Percentiles rank a stretch among this genome's conserved stretches.
These are phyloP conservation scores for Phaethon lepturus DNA, from an alignment of 2,113 vertebrate genomes.

Conservation along the genomic window DNA sequence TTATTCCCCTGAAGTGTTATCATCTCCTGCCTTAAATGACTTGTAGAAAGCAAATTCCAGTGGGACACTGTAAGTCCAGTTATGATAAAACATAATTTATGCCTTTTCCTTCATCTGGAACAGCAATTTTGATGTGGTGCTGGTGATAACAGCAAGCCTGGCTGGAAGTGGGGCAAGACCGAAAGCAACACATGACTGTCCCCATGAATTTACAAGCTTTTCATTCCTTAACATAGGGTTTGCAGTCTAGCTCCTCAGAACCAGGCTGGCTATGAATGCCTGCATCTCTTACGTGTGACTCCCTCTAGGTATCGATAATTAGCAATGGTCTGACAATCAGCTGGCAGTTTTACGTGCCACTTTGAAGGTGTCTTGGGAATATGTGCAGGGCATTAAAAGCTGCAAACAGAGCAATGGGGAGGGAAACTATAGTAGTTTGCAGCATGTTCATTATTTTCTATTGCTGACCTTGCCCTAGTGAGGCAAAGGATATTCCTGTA, in stretches of 20 bases:
- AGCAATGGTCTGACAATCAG: neutral
- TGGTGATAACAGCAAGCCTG: neutral
- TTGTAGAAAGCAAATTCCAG: neutral
- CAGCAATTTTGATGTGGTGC: neutral
- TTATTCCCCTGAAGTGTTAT: neutral
- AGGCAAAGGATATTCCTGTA: neutral
- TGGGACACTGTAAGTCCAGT: neutral
- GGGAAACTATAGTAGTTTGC: neutral
- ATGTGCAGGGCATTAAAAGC: neutral
- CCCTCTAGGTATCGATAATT: neutral
- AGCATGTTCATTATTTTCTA: neutral
- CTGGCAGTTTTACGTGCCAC: neutral
- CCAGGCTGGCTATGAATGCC: neutral
- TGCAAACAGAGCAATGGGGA: neutral
- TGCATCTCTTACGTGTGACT: neutral
- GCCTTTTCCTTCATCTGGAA: neutral
- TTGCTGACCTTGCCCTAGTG: neutral
- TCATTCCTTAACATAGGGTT: neutral
- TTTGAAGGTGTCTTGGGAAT: neutral
- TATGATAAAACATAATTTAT: neutral
- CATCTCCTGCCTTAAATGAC: neutral
- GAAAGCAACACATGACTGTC: neutral
- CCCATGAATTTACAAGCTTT: neutral
- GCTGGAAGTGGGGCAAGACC: neutral
- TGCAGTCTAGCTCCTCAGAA: neutral